Evolutionary conservation across 2,113 vertebrate genomes (phyloP), one percentile per base, ranked within the genome.

Genomic region (Hymenochirus boettgeri): DNA sequence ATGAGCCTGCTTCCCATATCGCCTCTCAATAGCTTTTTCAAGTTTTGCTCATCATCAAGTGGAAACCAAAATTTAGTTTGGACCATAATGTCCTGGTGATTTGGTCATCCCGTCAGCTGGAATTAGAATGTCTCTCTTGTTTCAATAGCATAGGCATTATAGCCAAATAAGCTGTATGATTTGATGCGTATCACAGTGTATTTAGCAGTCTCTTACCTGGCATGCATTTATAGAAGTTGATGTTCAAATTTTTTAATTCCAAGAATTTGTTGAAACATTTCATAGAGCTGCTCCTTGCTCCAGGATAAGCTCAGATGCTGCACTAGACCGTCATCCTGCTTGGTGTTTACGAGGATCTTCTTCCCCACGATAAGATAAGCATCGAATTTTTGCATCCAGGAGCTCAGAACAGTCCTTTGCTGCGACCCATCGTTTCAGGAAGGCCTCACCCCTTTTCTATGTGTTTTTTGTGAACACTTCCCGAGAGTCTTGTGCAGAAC

Each of bases 381-480:
- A 58, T 99, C 96, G 10, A 98, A 99, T 72, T 99, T 99, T 26
- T 96, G 95, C 58, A 98, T 93, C 96, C 96, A 99, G 17, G 96
- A 99, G 79, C 96, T 99, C 56, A 99, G 84, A 47, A 99, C 96
- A 0, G 96, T 99, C 86, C 96, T 77, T 99, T 99, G 81, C 96
- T 99, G 67, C 98, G 89, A 46, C 96, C 96, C 0, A 98, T 96
- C 0, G 98, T 99, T 74, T 99, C 96, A 0, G 96, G 96, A 56
- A 99, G 84, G 75, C 96, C 96, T 93, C 39, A 98, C 96, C 1
- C 96, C 78, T 99, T 99, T 82, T 99, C 96, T 0, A 99, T 99
- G 82, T 99, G 96, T 73, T 99, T 99, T 82, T 99, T 99, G n/a
- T n/a, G 75, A 99, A 99, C 74, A 99, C 96, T 64, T 99, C 96